phyloP scores from a whole-genome alignment of 2,888 invertebrate genomes.

The Hetaerina titia region DNA sequence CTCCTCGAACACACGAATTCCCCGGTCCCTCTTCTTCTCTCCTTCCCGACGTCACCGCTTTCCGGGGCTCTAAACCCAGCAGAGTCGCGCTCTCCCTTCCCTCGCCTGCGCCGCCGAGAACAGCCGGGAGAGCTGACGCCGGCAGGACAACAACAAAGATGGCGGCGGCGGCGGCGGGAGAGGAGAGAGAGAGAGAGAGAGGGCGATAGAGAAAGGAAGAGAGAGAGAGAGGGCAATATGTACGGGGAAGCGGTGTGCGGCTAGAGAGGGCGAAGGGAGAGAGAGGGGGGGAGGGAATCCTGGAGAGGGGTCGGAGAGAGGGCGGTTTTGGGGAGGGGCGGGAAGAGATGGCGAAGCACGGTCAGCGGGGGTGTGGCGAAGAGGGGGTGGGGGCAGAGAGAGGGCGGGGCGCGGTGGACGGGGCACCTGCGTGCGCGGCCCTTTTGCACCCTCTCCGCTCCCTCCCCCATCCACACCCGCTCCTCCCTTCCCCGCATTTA shows the following conservation, averaged over 20 bases:
- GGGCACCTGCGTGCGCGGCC: slow-evolving; percentile 66
- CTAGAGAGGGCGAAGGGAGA: slow-evolving; percentile 28
- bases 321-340: neutral
- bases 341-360: slow-evolving; percentile 53
- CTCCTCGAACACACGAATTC: neutral
- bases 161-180: neutral
- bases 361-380: slow-evolving; percentile 67
- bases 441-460: slow-evolving; percentile 41
- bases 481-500: neutral
- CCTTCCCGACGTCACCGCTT: slow-evolving; percentile 13
- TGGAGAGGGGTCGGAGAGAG: neutral
- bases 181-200: slow-evolving; percentile 14
- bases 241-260: neutral
- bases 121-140: slow-evolving; percentile 66
- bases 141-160: slow-evolving; percentile 66
- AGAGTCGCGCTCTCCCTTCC: neutral
- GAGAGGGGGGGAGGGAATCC: neutral
- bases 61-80: neutral
- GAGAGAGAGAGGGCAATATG: neutral
- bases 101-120: slow-evolving; percentile 54
- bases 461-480: neutral
- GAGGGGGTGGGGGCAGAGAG: neutral
- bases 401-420: slow-evolving; percentile 61
- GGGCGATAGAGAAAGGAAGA: slow-evolving; percentile 11
- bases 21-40: neutral